phyloP scores from a whole-genome alignment of 2,797 vertebrate genomes.

The Adelosebastes latens region DNA sequence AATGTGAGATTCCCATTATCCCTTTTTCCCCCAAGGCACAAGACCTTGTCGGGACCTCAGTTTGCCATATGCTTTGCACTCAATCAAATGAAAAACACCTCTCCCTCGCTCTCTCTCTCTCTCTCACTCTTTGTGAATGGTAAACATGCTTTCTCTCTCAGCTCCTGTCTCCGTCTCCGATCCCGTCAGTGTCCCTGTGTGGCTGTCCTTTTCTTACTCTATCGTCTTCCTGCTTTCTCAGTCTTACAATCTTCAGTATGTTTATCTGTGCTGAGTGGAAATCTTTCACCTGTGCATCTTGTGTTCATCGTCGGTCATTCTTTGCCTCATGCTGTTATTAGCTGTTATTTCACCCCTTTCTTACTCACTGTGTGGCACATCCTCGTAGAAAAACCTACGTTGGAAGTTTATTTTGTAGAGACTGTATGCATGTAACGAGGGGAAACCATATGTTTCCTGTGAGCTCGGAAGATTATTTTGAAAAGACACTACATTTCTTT shows the following conservation, averaged over 20 bases:
- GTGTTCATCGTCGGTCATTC: background rate
- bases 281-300: background rate
- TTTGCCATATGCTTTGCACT: slow-evolving; percentile 6
- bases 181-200: background rate
- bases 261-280: background rate
- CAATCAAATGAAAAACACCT: background rate
- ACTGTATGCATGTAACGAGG: too few species aligned
- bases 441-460: rapidly evolving
- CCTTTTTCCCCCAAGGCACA: background rate
- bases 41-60: background rate
- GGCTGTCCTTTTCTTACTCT: background rate
- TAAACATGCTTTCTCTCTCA: background rate
- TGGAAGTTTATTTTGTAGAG: too few species aligned
- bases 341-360: too few species aligned
- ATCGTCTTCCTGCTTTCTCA: background rate
- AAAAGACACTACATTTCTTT: too few species aligned
- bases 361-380: background rate
- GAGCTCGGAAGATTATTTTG: too few species aligned
- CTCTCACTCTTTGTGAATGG: background rate
- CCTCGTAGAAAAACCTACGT: background rate
- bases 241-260: background rate
- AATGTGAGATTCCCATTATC: slow-evolving; percentile 13
- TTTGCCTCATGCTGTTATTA: too few species aligned
- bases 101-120: background rate
- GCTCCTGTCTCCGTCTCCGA: too few species aligned